Evolutionary conservation across 2,888 invertebrate genomes (phyloP), one percentile per base, ranked within the genome.

Genomic region (Erpobdella octoculata): DNA sequence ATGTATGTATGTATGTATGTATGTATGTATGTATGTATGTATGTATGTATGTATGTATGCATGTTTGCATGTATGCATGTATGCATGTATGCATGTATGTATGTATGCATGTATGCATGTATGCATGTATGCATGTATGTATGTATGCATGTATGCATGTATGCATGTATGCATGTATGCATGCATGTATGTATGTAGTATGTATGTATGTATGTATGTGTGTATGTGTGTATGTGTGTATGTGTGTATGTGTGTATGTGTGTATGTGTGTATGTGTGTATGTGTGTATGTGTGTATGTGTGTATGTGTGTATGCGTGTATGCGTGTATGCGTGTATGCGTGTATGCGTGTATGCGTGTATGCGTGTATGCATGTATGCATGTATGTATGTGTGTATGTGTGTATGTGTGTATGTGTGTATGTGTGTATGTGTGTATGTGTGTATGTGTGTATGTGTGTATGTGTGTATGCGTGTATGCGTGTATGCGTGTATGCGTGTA

Each of bases 191-290:
- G n/a, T n/a, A n/a, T n/a, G n/a, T n/a, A n/a, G n/a, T n/a, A n/a
- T n/a, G n/a, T n/a, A n/a, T n/a, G n/a, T n/a, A n/a, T n/a, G n/a
- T 41, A 18, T 61, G 62, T 61, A 35, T 61, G 62, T 61, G 62
- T 61, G 62, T 61, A n/a, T 61, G 62, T 61, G 9, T 61, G 62
- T 61, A 35, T 61, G 62, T 61, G 62, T 61, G 62, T 61, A 35
- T 61, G 25, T 61, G 62, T 61, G 62, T 61, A 35, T 61, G 62
- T 61, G 62, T 61, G 62, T 61, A 25, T 61, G 62, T 61, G 62
- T 61, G 62, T 61, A 35, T 61, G 62, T 61, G 62, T 61, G 62
- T 61, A 35, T 61, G 62, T 61, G 62, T 61, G 62, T 61, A 25
- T 61, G 62, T 61, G 33, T 61, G 62, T 61, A 25, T 61, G 62